A percentile compares a stretch with the other conserved stretches of the same genome.
Conservation (phyloP, 2,113 vertebrate species). For the Lophura nycthemera region DNA sequence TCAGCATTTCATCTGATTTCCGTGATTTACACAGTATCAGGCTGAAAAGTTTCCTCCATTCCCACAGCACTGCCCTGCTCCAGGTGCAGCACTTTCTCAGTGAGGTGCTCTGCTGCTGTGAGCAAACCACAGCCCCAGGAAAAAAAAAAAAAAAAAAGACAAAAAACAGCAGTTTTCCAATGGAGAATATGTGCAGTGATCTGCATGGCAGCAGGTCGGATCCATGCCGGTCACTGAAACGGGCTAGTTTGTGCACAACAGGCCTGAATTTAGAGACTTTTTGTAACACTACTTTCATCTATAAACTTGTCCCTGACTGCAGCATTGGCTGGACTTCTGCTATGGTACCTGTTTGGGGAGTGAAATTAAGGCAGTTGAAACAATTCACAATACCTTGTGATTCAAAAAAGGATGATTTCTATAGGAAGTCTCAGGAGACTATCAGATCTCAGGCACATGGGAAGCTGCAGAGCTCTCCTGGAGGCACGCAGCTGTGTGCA, state of each 20-base stretch:
- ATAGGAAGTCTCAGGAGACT: not conserved
- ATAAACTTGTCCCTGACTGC: rapidly evolving
- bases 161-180: rapidly evolving
- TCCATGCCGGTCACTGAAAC: rapidly evolving
- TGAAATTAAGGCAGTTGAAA: not conserved
- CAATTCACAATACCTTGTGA: not conserved
- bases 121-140: rapidly evolving
- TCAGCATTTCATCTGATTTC: not conserved
- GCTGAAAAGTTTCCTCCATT: not conserved
- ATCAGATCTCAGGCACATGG: not conserved
- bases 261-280: not conserved
- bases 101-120: rapidly evolving
- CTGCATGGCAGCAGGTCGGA: not conserved
- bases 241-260: not conserved
- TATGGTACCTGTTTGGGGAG: rapidly evolving
- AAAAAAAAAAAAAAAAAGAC: too few relatives aligned
- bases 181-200: rapidly evolving
- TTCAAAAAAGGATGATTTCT: not conserved
- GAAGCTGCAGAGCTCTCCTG: not conserved
- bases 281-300: rapidly evolving
- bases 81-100: not conserved
- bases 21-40: not conserved
- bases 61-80: not conserved
- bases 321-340: rapidly evolving
- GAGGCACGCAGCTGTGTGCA: not conserved